Base-by-base conservation (phyloP, 2,888 invertebrate genomes). In the Drosophila mulleri region DNA sequence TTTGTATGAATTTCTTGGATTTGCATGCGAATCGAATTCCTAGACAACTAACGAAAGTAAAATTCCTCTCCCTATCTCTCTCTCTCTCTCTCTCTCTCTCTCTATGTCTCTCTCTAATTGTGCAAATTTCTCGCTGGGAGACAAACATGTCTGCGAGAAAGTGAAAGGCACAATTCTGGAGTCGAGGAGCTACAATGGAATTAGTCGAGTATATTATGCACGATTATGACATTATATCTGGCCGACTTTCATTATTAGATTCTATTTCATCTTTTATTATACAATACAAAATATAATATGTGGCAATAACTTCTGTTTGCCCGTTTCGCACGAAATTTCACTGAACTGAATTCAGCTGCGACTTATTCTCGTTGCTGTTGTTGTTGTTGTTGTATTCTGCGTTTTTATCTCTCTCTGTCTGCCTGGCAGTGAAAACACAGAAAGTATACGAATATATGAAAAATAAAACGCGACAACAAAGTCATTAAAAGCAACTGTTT, bases 401-500 rank as follows among this genome's bases (percentile, higher is more conserved):
- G 44, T 56, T 39, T 67, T 54, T 35, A 32, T 67, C 57, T 29
- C 29, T 9, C 9, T 9, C 32, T 54, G 41, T 62, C 41, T 58
- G 52, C 41, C 45, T 23, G 61, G 48, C 63, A 63, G 77, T 61
- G 69, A 73, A 73, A 73, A 75, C 39, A 53, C 35, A 47, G 53
- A 50, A 59, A 54, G 57, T 42, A 29, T 54, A 47, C 44, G 44
- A 44, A 57, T 16, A 44, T 57, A 44, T 45, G 54, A 58, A 72
- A 53, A 57, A 72, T 48, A 57, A 67, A 65, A 67, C 39, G 26
- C 23, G 52, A 39, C 64, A 76, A 85, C 75, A 83, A 67, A 58
- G 78, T 73, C 78, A 62, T 70, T 35, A 76, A 72, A 72, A 68
- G 26, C 89, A 83, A 74, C 89, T 83, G 83, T 83, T 81, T 63